Base-by-base conservation (phyloP, 2,888 invertebrate genomes). In the Strigamia maritima region DNA sequence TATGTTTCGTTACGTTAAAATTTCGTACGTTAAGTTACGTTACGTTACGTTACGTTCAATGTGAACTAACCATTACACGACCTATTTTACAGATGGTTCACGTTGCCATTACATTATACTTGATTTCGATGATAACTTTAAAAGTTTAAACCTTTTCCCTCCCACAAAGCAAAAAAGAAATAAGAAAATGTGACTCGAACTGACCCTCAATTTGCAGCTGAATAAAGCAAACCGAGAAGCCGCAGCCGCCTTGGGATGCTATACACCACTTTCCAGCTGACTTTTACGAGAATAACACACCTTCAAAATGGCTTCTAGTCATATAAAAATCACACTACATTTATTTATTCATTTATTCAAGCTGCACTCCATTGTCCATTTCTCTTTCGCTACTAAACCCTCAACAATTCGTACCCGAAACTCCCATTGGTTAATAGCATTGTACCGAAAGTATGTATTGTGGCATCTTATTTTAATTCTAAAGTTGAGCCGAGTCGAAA, bases 271-370 rank as follows among this genome's bases (percentile, higher is more conserved):
- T 38, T 38, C 38, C 38, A 38, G 6, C 38, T 38, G 38, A 38
- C 38, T 38, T 38, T 38, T 38, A 90, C 0, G 89, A 74, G 76
- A 75, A 78, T 12, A 75, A 22, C 24, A 74, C 49, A 19, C 19
- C 24, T 38, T 16, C 16, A 40, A 31, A 79, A 77, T 35, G 44
- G 14, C 22, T 16, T 44, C 26, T 19, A 38, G 10, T 44, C 2
- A 44, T 16, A 12, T 7, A 44, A 38, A 38, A 38, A 38, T 38
- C 38, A 38, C 38, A 10, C 38, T 14, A 7, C 14, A 12, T 7
- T 31, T 2, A 44, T 44, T 44, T 44, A 44, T 44, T 44, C 14
- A 26, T 19, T n/a, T 35, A 38, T 65, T 79, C 74, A 22, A 76
- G 31, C 14, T 14, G 40, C 19, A 78, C 44, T 80, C n/a, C 49